These are phyloP conservation scores for Myrmecobius fasciatus DNA, from an alignment of 2,113 vertebrate genomes.

Conservation along the genomic window DNA sequence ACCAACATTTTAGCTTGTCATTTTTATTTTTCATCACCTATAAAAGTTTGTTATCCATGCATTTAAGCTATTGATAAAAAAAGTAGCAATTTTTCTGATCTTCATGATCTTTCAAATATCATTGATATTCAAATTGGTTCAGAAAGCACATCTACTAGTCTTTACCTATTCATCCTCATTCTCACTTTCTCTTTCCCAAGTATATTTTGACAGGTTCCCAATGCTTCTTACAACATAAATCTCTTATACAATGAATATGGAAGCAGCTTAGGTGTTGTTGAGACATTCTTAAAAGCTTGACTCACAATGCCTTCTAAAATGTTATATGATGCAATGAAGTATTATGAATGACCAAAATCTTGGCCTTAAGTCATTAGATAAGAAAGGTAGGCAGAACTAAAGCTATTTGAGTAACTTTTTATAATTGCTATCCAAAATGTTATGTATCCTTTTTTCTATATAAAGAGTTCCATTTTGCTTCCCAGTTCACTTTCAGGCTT, in stretches of 20 bases:
- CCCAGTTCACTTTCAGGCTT: neutral
- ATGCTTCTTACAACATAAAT: neutral
- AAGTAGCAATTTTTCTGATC: neutral
- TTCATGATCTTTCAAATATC: neutral
- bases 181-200: neutral
- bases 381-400: neutral
- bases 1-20: neutral
- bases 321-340: neutral
- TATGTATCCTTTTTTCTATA: neutral
- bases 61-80: neutral
- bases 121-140: neutral
- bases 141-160: neutral
- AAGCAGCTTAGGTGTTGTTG: neutral
- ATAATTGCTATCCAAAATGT: neutral
- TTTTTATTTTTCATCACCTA: neutral
- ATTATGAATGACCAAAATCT: neutral
- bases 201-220: neutral
- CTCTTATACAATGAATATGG: neutral
- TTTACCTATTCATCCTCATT: neutral
- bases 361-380: neutral
- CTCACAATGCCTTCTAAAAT: neutral
- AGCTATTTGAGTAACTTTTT: neutral
- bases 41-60: neutral
- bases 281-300: neutral
- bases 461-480: neutral